phyloP scores from a whole-genome alignment of 1,140 invertebrate genomes.

The Cheumatopsyche charites region DNA sequence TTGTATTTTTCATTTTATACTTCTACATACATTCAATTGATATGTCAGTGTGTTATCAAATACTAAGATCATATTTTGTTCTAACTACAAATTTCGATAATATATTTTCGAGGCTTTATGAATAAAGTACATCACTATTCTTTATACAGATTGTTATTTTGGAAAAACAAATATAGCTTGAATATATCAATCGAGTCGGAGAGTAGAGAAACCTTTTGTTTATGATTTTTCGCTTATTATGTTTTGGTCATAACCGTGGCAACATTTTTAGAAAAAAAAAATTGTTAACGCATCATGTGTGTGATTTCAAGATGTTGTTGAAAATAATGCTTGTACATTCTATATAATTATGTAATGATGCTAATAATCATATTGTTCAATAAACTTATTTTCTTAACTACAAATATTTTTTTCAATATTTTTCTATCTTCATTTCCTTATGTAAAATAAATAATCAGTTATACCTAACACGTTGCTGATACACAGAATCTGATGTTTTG shows the following conservation, averaged over 20 bases:
- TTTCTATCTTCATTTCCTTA: no score
- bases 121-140: no score
- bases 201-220: neutral
- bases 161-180: no score
- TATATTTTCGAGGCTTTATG: no score
- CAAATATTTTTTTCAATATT: conserved; percentile 7
- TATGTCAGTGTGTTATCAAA: no score
- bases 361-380: conserved; percentile 40
- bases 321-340: conserved; percentile 34
- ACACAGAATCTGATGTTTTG: no score
- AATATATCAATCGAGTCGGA: no score
- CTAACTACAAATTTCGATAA: no score
- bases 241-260: conserved; percentile 14
- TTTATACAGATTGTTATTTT: no score
- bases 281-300: conserved; percentile 31
- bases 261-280: conserved; percentile 23
- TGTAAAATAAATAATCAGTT: neutral
- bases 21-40: no score
- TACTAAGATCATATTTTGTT: no score
- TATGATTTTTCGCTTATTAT: conserved; percentile 15
- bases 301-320: conserved; percentile 29
- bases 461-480: neutral
- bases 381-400: conserved; percentile 45
- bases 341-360: conserved; percentile 35
- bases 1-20: no score